A percentile compares a stretch with the other conserved stretches of the same genome.
phyloP scores from a whole-genome alignment of 1,140 invertebrate genomes.

The Daktulosphaira vitifoliae region DNA sequence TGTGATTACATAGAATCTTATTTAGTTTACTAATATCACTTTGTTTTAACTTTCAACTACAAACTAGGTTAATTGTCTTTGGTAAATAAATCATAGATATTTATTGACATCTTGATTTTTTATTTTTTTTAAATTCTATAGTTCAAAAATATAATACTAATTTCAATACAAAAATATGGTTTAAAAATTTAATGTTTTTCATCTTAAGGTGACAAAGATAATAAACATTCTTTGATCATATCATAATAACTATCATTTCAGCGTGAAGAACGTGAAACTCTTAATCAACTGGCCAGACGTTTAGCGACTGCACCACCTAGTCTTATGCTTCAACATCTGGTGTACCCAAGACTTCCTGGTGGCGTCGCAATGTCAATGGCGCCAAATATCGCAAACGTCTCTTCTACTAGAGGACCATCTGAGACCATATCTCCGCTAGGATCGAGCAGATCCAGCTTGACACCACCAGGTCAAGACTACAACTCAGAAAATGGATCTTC shows the following conservation, averaged over 20 bases:
- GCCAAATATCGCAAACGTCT: not conserved
- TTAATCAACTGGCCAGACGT: slow-evolving; percentile 18
- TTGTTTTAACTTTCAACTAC: no score
- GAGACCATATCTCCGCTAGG: not conserved
- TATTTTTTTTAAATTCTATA: no score
- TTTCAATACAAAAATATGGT: no score
- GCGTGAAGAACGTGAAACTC: slow-evolving; percentile 23
- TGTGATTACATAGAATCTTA: not conserved
- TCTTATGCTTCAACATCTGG: slow-evolving; percentile 12
- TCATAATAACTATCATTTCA: not conserved
- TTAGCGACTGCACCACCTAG: not conserved
- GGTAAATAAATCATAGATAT: no score
- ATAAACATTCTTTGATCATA: no score
- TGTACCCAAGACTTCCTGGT: slow-evolving; percentile 4
- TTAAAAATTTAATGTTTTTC: no score
- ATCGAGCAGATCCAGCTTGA: slow-evolving; percentile 7
- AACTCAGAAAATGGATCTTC: not conserved
- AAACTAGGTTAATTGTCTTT: no score
- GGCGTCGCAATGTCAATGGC: not conserved
- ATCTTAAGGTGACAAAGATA: no score
- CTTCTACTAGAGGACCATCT: not conserved
- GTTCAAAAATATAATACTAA: no score
- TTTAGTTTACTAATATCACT: no score
- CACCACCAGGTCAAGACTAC: slow-evolving; percentile 6
- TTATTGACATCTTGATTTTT: no score